These are phyloP conservation scores for Mythimna lalbum DNA, from an alignment of 2,888 invertebrate genomes.

Conservation along the genomic window DNA sequence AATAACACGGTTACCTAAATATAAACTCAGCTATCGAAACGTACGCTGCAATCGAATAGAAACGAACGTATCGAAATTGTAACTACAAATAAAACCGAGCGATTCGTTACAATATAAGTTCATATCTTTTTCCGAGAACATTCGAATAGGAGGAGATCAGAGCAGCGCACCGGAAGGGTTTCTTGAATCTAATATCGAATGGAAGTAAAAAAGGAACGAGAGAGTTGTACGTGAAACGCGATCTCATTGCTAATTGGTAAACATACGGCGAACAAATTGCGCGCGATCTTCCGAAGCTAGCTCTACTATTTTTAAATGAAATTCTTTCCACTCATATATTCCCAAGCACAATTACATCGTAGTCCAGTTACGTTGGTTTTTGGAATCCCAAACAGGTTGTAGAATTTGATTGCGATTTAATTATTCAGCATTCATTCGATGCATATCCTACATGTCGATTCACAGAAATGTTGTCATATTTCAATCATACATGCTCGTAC, in stretches of 20 bases:
- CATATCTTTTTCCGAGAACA: slow-evolving; percentile 63
- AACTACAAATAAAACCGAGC: slow-evolving; percentile 69
- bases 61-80: slow-evolving; percentile 68
- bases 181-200: slow-evolving; percentile 79
- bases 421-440: slow-evolving; percentile 81
- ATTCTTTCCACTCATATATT: slow-evolving; percentile 86
- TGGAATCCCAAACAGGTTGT: slow-evolving; percentile 77
- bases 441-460: slow-evolving; percentile 69
- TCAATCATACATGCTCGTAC: slow-evolving; percentile 33
- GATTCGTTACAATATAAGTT: slow-evolving; percentile 65
- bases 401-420: slow-evolving; percentile 83
- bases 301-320: slow-evolving; percentile 86
- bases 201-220: slow-evolving; percentile 68
- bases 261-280: slow-evolving; percentile 80
- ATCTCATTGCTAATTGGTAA: slow-evolving; percentile 82
- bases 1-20: slow-evolving; percentile 81
- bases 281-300: slow-evolving; percentile 72
- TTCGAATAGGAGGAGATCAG: slow-evolving; percentile 55
- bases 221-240: slow-evolving; percentile 62
- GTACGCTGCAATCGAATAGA: slow-evolving; percentile 65
- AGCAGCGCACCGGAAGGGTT: slow-evolving; percentile 66
- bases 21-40: slow-evolving; percentile 70
- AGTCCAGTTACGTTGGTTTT: slow-evolving; percentile 75
- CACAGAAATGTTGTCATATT: slow-evolving; percentile 52
- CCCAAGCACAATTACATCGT: slow-evolving; percentile 79